Base-by-base conservation (phyloP, 2,113 vertebrate genomes). In the Neolamprologus hecqui region DNA sequence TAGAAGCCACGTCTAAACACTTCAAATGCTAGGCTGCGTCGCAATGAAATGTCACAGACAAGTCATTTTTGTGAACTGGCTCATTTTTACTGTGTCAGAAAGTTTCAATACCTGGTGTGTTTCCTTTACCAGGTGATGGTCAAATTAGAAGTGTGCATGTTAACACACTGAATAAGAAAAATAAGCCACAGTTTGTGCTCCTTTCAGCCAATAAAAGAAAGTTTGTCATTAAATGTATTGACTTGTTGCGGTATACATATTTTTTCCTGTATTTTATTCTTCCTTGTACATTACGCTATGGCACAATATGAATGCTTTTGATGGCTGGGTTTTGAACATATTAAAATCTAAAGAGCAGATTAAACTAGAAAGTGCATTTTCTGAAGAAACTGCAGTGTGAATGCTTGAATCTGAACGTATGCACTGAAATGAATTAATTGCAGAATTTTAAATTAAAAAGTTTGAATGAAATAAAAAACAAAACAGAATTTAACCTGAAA, bases 201-300 rank as follows among this genome's bases (percentile, higher is more conserved):
- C 85, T 93, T 91, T 93, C 65, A 83, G 86, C 84, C 89, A 91
- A 58, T 84, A 91, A 90, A 89, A 89, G 82, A 84, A 86, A 60
- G 60, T 94, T 92, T 94, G 91, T 94, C 92, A 92, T 92, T 92
- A 92, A 89, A 88, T 94, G 89, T 93, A 94, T 87, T 88, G 88
- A 93, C 91, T 90, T 92, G 93, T 95, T 94, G 70, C 86, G 88
- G 92, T 91, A 89, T 93, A 93, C 81, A 88, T 94, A 91, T 92
- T 93, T 93, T 92, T 93, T 93, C 92, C 92, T 95, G 94, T 96
- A 95, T 93, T 94, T 94, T 93, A 90, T 91, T 95, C 85, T 92
- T 94, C 82, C 83, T 92, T 96, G 95, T 96, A 96, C 93, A 95
- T 94, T 94, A 92, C 31, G 92, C 92, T 95, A 95, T 94, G 88